Evolutionary conservation across 2,888 invertebrate species (phyloP), one percentile per base, ranked within the genome.

Genomic region (Synanthedon tipuliformis): DNA sequence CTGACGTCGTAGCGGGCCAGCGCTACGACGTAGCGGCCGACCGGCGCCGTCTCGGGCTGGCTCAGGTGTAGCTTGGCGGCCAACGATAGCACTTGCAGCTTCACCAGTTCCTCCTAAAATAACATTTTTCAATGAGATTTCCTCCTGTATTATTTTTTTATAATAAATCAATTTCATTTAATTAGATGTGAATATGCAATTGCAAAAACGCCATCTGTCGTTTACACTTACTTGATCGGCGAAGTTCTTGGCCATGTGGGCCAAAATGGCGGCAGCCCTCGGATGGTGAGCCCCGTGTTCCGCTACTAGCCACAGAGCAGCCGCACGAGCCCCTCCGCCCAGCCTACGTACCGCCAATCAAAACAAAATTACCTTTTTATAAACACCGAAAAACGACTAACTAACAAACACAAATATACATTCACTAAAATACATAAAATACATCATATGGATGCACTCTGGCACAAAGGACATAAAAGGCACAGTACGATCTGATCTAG

Each of bases 1-100:
- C 97, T 97, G 63, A 94, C 94, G 89, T 99, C 99, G 78, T 99
- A 99, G 63, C 97, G 94, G 1, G 99, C 98, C 66, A 99, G 88
- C 61, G 93, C 95, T 69, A 99, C 94, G 48, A 99, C 94, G 81
- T 99, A 99, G 73, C 96, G 95, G 66, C 95, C 95, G 52, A 99
- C 89, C 4, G 95, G 88, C 55, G 92, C 90, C 0, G 96, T 97
- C 81, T 95, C 97, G 56, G 93, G 91, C 4, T 95, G 92, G 73
- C 94, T 95, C 51, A 98, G 89, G 66, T 93, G 96, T 23, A 99
- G 89, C 75, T 99, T 99, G 1, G 98, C 95, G 0, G 98, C 95
- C 58, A 99, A 86, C 71, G 98, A 99, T 48, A 99, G 88, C 15
- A 97, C 93, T 87, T 99, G 99, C 48, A 99, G 89, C 75, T 99